phyloP scores from a whole-genome alignment of 2,888 invertebrate genomes.

The Nephrotoma flavescens region DNA sequence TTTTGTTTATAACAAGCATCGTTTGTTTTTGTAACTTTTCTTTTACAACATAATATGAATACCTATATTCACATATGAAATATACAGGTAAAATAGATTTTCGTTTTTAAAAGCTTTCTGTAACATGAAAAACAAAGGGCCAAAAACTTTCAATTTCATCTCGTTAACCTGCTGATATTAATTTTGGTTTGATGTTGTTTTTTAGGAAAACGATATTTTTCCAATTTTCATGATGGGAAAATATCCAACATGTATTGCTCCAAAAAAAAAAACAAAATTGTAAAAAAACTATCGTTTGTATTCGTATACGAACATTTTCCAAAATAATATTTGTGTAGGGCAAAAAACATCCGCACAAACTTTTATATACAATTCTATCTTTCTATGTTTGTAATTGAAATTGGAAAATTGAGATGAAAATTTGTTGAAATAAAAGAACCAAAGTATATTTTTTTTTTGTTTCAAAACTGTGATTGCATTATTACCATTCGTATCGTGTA shows the following conservation, averaged over 20 bases:
- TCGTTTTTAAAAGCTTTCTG: neutral
- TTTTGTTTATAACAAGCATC: neutral
- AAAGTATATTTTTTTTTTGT: neutral
- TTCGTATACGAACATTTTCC: too few relatives aligned
- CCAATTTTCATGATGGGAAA: neutral
- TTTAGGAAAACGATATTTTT: neutral
- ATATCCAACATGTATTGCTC: neutral
- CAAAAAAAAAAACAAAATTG: neutral
- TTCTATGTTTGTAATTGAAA: neutral
- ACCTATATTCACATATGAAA: too few relatives aligned
- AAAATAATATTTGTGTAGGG: too few relatives aligned
- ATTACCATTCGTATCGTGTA: neutral
- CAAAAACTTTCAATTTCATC: neutral
- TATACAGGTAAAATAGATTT: neutral
- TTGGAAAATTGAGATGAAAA: neutral
- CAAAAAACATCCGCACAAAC: neutral
- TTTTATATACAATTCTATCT: neutral
- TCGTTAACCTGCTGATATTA: neutral
- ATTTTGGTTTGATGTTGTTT: neutral
- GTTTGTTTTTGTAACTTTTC: neutral
- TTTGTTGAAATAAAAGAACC: neutral
- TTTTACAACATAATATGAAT: too few relatives aligned
- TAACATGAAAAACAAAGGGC: neutral
- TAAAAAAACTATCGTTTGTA: neutral
- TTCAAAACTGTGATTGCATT: neutral